Percentiles rank a stretch among this genome's conserved stretches.
These are phyloP conservation scores for Hybognathus amarus DNA, from an alignment of 2,797 vertebrate species.

Conservation along the genomic window DNA sequence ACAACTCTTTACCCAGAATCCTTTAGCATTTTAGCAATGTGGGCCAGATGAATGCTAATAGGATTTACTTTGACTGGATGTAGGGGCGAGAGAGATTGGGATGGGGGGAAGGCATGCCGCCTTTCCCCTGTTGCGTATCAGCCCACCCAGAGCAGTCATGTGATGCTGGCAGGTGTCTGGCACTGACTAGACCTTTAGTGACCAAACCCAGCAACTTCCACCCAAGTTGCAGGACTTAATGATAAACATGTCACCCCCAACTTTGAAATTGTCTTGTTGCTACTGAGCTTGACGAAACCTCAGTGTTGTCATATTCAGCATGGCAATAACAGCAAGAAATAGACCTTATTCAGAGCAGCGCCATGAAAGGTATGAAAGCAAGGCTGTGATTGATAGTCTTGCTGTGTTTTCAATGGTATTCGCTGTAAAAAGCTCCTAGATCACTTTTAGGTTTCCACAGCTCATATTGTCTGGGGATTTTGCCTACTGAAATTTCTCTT, in stretches of 20 bases:
- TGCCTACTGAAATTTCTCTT: too few species aligned
- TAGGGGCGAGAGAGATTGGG: conserved; percentile 43
- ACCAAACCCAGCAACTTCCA: conserved; percentile 38
- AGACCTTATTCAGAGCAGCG: too few species aligned
- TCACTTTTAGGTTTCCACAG: too few species aligned
- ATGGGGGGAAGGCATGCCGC: conserved; percentile 23
- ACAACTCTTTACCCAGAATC: conserved; percentile 54
- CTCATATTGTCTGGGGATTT: too few species aligned
- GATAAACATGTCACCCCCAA: conserved; percentile 57
- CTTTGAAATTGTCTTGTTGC: neutral
- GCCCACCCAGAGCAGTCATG: conserved; percentile 59
- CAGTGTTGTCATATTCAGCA: conserved; percentile 21
- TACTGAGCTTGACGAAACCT: neutral
- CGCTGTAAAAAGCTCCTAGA: too few species aligned
- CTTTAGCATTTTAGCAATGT: conserved; percentile 59
- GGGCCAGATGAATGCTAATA: conserved; percentile 71
- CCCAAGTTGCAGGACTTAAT: conserved; percentile 64
- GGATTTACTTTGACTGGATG: conserved; percentile 69
- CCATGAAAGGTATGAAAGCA: too few species aligned
- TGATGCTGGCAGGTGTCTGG: conserved; percentile 69
- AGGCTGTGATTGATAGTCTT: too few species aligned
- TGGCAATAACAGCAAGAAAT: conserved; percentile 41
- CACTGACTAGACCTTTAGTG: conserved; percentile 60
- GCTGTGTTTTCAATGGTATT: too few species aligned
- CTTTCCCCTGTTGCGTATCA: conserved; percentile 38